These are phyloP conservation scores for Myotis vivesi DNA, from an alignment of 2,797 vertebrate genomes.

Conservation along the genomic window DNA sequence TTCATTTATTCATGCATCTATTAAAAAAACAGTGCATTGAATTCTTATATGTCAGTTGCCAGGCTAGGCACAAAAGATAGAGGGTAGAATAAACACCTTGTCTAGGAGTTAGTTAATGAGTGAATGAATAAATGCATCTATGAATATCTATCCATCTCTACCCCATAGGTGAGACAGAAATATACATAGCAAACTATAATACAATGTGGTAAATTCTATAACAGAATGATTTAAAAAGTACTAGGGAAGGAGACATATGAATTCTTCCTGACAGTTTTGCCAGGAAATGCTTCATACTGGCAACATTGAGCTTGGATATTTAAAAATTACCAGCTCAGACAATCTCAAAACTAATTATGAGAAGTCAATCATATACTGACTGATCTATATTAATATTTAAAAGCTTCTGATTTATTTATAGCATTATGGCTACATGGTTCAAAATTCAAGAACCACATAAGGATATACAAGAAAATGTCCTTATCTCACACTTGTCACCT, in stretches of 20 bases:
- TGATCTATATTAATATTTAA: conserved; percentile 34
- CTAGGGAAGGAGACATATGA: not conserved
- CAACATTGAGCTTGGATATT: not conserved
- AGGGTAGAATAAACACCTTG: conserved; percentile 34
- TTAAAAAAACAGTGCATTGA: conserved; percentile 28
- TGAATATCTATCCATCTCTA: conserved; percentile 25
- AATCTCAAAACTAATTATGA: not conserved
- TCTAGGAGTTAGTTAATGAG: conserved; percentile 11
- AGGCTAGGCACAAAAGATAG: not conserved
- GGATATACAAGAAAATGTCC: not conserved
- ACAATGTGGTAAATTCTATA: not conserved
- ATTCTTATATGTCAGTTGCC: conserved; percentile 34
- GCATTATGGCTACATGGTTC: not conserved
- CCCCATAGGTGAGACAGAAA: not conserved
- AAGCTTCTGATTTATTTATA: not conserved
- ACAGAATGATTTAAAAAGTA: not conserved
- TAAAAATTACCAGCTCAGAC: conserved; percentile 23
- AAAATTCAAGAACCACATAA: conserved; percentile 36
- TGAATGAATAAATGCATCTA: conserved; percentile 32
- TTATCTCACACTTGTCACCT: not conserved
- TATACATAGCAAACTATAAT: conserved; percentile 9
- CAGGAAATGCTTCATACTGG: not conserved
- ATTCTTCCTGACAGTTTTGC: not conserved
- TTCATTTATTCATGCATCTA: conserved; percentile 51
- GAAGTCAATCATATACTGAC: not conserved